phyloP scores from a whole-genome alignment of 2,113 vertebrate species.

The Eupsittula cactorum region DNA sequence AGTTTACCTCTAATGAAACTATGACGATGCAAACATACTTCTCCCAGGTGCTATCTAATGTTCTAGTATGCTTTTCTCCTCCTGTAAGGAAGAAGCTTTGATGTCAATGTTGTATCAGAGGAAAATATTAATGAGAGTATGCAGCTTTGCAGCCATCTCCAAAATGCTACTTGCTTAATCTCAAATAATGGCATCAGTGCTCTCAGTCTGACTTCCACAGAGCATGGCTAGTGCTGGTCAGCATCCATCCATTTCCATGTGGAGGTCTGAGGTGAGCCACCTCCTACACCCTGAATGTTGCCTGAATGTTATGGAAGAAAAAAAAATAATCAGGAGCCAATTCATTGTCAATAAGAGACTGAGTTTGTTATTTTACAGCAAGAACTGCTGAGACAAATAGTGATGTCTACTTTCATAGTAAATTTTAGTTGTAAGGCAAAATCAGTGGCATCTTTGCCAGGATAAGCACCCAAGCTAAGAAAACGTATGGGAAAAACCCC shows the following conservation, averaged over 20 bases:
- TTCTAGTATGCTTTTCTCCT: neutral
- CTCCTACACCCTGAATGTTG: neutral
- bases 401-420: neutral
- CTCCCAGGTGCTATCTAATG: neutral
- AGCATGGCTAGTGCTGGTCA: neutral
- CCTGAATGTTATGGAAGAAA: neutral
- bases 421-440: neutral
- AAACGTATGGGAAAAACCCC: accelerated
- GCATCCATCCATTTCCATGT: accelerated
- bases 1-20: neutral
- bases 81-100: neutral
- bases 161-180: neutral
- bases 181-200: neutral
- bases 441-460: neutral
- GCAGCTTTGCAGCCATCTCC: neutral
- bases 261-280: neutral
- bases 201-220: neutral
- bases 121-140: neutral
- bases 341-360: neutral
- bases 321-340: neutral
- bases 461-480: neutral
- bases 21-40: neutral
- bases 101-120: neutral
- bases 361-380: neutral
- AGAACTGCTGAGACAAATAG: neutral